Conservation (phyloP, 2,113 vertebrate species). For the Neomonachus schauinslandi region DNA sequence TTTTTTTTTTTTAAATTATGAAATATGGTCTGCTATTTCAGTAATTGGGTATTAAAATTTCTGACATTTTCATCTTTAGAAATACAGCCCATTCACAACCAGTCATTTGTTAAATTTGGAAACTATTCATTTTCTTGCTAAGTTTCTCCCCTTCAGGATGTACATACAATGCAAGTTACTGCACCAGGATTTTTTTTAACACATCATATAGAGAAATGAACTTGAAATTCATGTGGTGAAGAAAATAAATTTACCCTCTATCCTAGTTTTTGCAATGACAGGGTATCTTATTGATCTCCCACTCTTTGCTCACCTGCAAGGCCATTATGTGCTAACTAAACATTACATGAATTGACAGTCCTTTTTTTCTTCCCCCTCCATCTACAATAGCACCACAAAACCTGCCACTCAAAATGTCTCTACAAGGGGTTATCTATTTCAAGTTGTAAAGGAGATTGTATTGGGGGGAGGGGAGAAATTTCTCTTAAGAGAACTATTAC, state of each 20-base stretch:
- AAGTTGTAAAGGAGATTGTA: conserved; percentile 36
- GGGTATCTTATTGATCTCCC: conserved; percentile 37
- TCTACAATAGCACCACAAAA: conserved; percentile 62
- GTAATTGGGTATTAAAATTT: conserved; percentile 66
- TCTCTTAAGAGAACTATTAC: conserved; percentile 22
- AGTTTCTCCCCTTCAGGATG: conserved; percentile 24
- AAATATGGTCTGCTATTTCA: conserved; percentile 58
- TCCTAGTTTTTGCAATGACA: conserved; percentile 16
- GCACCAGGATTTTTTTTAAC: conserved; percentile 15
- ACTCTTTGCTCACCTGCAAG: conserved; percentile 55
- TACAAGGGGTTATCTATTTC: conserved; percentile 64
- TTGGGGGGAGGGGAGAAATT: background rate
- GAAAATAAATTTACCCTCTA: conserved; percentile 56
- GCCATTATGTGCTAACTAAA: conserved; percentile 65
- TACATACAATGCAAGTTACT: conserved; percentile 44
- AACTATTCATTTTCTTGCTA: conserved; percentile 74
- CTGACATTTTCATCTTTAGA: conserved; percentile 68
- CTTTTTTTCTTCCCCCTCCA: background rate
- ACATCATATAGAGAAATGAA: conserved; percentile 49
- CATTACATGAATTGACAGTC: conserved; percentile 15
- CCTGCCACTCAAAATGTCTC: conserved; percentile 58
- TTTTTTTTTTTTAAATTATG: conserved; percentile 50
- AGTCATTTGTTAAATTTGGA: conserved; percentile 75
- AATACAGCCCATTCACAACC: conserved; percentile 54
- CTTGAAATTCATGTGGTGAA: conserved; percentile 39